phyloP scores from a whole-genome alignment of 1,140 invertebrate species.

The Lepidurus couesii region DNA sequence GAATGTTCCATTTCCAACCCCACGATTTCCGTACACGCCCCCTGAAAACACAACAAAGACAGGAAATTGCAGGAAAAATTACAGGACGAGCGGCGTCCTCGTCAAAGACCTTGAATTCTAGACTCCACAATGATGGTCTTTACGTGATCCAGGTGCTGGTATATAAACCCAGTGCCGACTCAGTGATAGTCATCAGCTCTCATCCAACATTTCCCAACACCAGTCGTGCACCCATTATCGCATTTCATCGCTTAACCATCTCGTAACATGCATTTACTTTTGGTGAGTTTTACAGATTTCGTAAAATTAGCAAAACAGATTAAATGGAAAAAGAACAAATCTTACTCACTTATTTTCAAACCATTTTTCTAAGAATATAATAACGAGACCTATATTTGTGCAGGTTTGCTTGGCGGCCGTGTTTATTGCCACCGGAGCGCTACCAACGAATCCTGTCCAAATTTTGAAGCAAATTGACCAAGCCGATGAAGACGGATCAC shows the following conservation, averaged over 20 bases:
- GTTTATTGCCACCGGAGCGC: not conserved
- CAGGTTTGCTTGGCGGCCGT: not conserved
- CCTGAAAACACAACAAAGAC: not conserved
- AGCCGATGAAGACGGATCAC: constrained; percentile 74
- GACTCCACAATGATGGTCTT: not conserved
- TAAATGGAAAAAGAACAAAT: no score
- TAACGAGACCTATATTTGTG: not conserved
- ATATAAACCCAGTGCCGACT: not conserved
- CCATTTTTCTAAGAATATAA: not conserved
- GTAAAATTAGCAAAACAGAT: no score
- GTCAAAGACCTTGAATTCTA: not conserved
- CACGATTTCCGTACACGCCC: no score
- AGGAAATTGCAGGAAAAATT: not conserved
- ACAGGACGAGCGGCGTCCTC: not conserved
- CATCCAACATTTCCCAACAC: no score
- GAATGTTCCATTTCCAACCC: no score
- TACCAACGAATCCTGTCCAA: constrained; percentile 42
- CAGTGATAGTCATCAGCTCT: not conserved
- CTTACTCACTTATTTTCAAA: no score
- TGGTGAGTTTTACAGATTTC: no score
- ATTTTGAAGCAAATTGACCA: constrained; percentile 69
- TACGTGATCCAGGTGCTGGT: not conserved
- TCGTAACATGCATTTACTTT: no score
- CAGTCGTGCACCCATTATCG: no score
- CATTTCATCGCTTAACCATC: no score